Evolutionary conservation across 2,888 invertebrate genomes (phyloP), one percentile per base, ranked within the genome.

Genomic region (Drosophila mulleri): DNA sequence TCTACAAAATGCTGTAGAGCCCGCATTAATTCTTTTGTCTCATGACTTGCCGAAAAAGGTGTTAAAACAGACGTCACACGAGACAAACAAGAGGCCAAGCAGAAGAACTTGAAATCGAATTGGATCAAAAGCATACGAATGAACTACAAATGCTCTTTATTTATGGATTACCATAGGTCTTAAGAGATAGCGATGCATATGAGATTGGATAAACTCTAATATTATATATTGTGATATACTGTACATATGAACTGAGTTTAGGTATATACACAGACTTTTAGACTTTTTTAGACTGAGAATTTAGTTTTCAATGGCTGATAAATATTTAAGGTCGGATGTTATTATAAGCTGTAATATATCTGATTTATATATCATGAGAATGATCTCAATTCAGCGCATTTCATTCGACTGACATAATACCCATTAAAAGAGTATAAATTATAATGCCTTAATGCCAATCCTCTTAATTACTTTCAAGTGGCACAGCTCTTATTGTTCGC

Each of bases 21-120:
- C 62, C 65, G 74, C 66, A 75, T 80, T 61, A 76, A 73, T 80
- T 85, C 76, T 76, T 68, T 76, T 80, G 81, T 83, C 72, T 76
- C 72, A 72, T 85, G 81, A 83, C 78, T 85, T 72, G 78, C 54
- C 82, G 68, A 83, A 82, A 73, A 75, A 76, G 75, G 83, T 83
- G 81, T 66, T 82, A 80, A 84, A 72, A 67, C 64, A 75, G 75
- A 82, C 77, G 82, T 84, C 80, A 66, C 60, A 65, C 42, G 9
- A 74, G 39, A 59, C 62, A 53, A 53, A 23, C 52, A 41, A 59
- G 35, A 39, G n/a, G 42, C 39, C 57, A 54, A 47, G 20, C 41
- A 14, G 18, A 39, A 7, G 29, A 32, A 12, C 50, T 56, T 20
- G 39, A 66, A 26, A 9, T 12, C 2, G n/a, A 58, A 61, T 50